Evolutionary conservation across 2,113 vertebrate genomes (phyloP).

Genomic region (Egretta garzetta): DNA sequence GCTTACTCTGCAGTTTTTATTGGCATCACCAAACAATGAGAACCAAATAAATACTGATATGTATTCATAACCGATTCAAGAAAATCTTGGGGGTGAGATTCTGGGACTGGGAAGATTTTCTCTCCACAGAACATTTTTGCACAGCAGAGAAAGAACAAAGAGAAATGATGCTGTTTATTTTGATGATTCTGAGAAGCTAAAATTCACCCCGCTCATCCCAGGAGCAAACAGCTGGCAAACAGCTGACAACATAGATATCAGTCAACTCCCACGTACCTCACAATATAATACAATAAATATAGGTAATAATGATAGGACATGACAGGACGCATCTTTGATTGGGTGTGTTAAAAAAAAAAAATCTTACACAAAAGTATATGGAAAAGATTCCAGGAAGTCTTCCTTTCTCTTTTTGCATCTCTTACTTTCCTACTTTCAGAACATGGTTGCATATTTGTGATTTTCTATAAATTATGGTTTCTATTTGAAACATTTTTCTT

Average conservation of each 20-base stretch:
- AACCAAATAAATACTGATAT: background rate
- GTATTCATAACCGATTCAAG: background rate
- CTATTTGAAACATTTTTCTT: constrained; percentile 73
- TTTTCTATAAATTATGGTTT: constrained; percentile 69
- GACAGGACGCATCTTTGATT: constrained; percentile 43
- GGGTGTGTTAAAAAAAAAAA: background rate
- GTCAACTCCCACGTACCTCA: constrained; percentile 52
- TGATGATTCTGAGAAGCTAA: constrained; percentile 26
- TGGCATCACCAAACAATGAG: background rate
- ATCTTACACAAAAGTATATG: background rate
- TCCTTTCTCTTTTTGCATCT: background rate
- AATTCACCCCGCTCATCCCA: constrained; percentile 39
- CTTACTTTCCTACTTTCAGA: background rate
- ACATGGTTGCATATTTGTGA: constrained; percentile 51
- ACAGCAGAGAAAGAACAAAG: background rate
- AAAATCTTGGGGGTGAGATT: background rate
- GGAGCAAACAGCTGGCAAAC: constrained; percentile 65
- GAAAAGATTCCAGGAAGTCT: constrained; percentile 1
- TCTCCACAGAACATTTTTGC: background rate
- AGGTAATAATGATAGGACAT: constrained; percentile 61
- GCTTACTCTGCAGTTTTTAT: background rate
- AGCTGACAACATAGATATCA: constrained; percentile 59
- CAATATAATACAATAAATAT: constrained; percentile 49
- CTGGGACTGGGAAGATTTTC: background rate
- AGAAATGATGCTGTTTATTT: background rate